Conservation (phyloP, 2,888 invertebrate species). For the Lymantria monacha region DNA sequence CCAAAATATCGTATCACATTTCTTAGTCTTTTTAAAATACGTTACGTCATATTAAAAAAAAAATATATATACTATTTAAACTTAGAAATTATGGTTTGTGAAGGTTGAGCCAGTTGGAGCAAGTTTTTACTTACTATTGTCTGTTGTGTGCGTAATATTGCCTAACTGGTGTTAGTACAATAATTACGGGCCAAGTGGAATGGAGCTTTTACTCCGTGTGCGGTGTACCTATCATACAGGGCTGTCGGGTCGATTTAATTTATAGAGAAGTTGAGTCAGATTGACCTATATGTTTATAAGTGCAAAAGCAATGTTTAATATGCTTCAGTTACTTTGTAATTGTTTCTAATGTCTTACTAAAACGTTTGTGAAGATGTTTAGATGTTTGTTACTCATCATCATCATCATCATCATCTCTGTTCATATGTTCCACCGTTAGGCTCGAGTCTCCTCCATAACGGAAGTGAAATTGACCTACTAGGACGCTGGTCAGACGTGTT, state of each 20-base stretch:
- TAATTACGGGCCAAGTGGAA: conserved; percentile 39
- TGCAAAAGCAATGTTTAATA: neutral
- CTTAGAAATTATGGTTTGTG: neutral
- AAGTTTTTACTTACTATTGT: conserved; percentile 16
- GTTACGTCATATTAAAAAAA: too few species aligned
- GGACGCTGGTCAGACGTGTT: too few species aligned
- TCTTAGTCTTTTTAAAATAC: too few species aligned
- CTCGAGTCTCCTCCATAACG: too few species aligned
- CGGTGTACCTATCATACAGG: conserved; percentile 28
- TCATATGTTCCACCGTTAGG: too few species aligned
- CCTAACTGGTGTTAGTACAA: conserved; percentile 37
- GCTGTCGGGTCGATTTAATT: conserved; percentile 23
- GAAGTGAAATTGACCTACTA: too few species aligned
- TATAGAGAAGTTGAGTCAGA: conserved; percentile 7
- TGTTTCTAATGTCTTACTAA: too few species aligned
- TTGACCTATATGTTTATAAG: neutral
- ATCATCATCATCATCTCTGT: too few species aligned
- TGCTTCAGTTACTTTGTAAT: too few species aligned
- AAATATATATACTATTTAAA: neutral
- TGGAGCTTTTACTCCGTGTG: conserved; percentile 31
- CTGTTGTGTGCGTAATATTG: conserved; percentile 29
- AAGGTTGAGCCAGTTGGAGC: conserved; percentile 1
- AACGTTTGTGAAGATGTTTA: too few species aligned
- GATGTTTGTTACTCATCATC: too few species aligned
- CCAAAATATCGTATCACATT: too few species aligned